These are phyloP conservation scores for Chelon auratus DNA, from an alignment of 2,797 vertebrate genomes.

Conservation along the genomic window DNA sequence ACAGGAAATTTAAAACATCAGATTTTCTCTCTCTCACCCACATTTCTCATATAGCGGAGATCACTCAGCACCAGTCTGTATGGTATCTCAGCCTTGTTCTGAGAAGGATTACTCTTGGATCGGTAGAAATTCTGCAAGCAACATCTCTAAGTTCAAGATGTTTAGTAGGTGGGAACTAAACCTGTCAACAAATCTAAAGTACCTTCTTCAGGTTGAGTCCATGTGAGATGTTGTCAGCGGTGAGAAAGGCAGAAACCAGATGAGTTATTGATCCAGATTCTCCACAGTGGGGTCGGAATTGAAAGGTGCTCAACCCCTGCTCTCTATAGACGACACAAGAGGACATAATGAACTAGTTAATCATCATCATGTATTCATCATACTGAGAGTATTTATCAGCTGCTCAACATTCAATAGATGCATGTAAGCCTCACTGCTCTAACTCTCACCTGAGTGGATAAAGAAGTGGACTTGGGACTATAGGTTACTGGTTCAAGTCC, in stretches of 20 bases:
- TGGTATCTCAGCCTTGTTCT: not conserved
- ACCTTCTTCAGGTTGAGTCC: slow-evolving; percentile 98
- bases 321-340: slow-evolving; percentile 81
- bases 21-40: not conserved
- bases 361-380: slow-evolving; percentile 3
- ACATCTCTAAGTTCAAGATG: not conserved
- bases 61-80: not conserved
- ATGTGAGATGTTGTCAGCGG: slow-evolving; percentile 96
- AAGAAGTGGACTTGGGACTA: not conserved
- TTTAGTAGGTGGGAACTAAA: not conserved
- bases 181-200: slow-evolving; percentile 5
- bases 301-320: slow-evolving; percentile 92
- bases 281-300: slow-evolving; percentile 96
- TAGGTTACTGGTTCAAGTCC: too few relatives aligned
- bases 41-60: not conserved
- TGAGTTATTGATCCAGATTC: slow-evolving; percentile 98
- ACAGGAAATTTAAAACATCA: not conserved
- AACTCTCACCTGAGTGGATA: slow-evolving; percentile 2
- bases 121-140: not conserved
- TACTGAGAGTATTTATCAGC: not conserved
- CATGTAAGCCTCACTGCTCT: not conserved
- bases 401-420: not conserved
- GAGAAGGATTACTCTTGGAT: not conserved
- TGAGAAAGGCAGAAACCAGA: slow-evolving; percentile 94
- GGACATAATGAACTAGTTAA: not conserved